Base-by-base conservation (phyloP, 1,140 invertebrate genomes). In the Tigriopus japonicus region DNA sequence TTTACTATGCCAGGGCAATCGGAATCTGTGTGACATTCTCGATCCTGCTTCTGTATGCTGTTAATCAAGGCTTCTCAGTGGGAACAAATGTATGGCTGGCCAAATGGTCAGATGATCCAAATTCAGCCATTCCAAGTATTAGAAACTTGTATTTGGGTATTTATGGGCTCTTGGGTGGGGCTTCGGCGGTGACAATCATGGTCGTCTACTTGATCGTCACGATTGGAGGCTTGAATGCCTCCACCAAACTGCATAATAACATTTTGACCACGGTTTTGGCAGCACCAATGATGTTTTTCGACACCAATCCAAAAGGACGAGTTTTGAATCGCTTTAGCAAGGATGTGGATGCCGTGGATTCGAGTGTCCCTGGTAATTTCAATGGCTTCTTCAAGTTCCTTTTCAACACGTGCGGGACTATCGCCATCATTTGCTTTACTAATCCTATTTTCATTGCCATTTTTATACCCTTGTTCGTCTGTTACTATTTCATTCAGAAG, bases 71-170 rank as follows among this genome's bases (percentile, higher is more conserved):
- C 55, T 88, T 92, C 71, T 84, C 84, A 68, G 85, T 97, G 62
- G 85, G 85, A 63, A 86, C 89, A 21, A 96, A 93, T 74, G 75
- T 95, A 62, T 98, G 92, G 91, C 77, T 97, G 0, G 85, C 86
- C 64, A 67, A 76, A 56, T 96, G 90, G 91, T 86, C 86, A 23
- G 80, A 82, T 60, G 72, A 75, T 60, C 53, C 52, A 6, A 60
- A 64, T 5, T 66, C 69, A 41, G 3, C 23, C 21, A 62, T 35
- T 35, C n/a, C 56, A 41, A 21, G 40, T 42, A 52, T 66, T 66
- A 73, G 85, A 64, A 80, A 91, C 70, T 75, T 86, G 70, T 90
- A 90, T 70, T 76, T 94, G 51, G 86, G 85, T 63, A 84, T 91
- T 19, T 94, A 94, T 70, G 87, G 84, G 60, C 85, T 78, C 23